These are phyloP conservation scores for Ennomos erosarius DNA, from an alignment of 2,888 invertebrate genomes.

Conservation along the genomic window DNA sequence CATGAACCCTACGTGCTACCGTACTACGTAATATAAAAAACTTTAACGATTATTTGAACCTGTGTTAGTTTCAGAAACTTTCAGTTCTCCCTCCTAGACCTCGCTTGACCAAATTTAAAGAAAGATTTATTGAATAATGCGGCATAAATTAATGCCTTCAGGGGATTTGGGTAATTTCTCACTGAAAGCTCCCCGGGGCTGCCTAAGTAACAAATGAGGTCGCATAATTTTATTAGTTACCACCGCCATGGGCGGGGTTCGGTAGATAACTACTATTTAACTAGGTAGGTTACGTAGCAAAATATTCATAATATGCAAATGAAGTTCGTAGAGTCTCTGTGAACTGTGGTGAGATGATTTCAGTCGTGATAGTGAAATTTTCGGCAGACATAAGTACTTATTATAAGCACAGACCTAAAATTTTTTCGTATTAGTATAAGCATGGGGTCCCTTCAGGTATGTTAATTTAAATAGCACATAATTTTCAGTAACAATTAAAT, in stretches of 20 bases:
- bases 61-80: neutral
- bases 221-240: constrained; percentile 68
- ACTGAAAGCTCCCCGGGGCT: constrained; percentile 50
- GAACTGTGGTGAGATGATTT: constrained; percentile 21
- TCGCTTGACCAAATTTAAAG: constrained; percentile 56
- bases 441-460: too few relatives aligned
- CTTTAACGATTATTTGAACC: neutral
- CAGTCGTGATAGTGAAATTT: constrained; percentile 9
- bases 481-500: too few relatives aligned
- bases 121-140: constrained; percentile 58
- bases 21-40: neutral
- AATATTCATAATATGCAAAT: constrained; percentile 51
- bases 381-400: constrained; percentile 4
- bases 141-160: constrained; percentile 59
- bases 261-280: constrained; percentile 24
- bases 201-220: constrained; percentile 63
- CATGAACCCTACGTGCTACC: too few relatives aligned
- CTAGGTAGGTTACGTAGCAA: constrained; percentile 33
- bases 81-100: constrained; percentile 34
- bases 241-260: constrained; percentile 32
- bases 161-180: constrained; percentile 63
- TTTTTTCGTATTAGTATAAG: too few relatives aligned
- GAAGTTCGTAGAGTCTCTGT: constrained; percentile 23
- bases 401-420: neutral
- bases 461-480: too few relatives aligned